Percentiles rank a stretch among this genome's conserved stretches.
Conservation (phyloP, 2,113 vertebrate species). For the Meleagris gallopavo region DNA sequence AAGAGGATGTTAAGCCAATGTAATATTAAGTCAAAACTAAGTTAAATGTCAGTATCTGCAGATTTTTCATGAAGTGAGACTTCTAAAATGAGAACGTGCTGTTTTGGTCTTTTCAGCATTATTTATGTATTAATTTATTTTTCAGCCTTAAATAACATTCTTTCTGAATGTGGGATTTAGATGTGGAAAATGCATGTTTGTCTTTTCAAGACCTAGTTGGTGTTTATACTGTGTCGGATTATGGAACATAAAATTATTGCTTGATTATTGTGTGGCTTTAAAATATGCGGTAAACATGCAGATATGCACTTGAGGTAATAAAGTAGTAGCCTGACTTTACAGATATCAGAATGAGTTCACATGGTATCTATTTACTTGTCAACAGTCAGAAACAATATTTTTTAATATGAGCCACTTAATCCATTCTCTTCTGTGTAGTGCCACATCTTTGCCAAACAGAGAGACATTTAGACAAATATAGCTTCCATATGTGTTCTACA, state of each 20-base stretch:
- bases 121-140: not conserved
- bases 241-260: constrained; percentile 1
- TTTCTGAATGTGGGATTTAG: not conserved
- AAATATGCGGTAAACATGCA: constrained; percentile 35
- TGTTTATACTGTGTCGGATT: constrained; percentile 33
- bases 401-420: constrained; percentile 36
- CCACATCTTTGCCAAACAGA: constrained; percentile 33
- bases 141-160: not conserved
- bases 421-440: not conserved
- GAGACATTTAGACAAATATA: not conserved
- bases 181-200: constrained; percentile 12
- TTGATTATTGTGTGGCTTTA: constrained; percentile 25
- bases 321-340: constrained; percentile 39
- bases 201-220: constrained; percentile 35
- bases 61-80: not conserved
- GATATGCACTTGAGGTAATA: constrained; percentile 35
- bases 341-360: constrained; percentile 25
- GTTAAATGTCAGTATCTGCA: not conserved
- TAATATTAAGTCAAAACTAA: not conserved
- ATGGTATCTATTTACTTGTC: constrained; percentile 63
- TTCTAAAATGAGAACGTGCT: not conserved
- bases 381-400: constrained; percentile 41
- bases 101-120: constrained; percentile 23
- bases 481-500: not conserved
- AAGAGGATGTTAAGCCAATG: not conserved